Percentiles rank a stretch among this genome's conserved stretches.
phyloP scores from a whole-genome alignment of 2,888 invertebrate species.

The Pollenia angustigena region DNA sequence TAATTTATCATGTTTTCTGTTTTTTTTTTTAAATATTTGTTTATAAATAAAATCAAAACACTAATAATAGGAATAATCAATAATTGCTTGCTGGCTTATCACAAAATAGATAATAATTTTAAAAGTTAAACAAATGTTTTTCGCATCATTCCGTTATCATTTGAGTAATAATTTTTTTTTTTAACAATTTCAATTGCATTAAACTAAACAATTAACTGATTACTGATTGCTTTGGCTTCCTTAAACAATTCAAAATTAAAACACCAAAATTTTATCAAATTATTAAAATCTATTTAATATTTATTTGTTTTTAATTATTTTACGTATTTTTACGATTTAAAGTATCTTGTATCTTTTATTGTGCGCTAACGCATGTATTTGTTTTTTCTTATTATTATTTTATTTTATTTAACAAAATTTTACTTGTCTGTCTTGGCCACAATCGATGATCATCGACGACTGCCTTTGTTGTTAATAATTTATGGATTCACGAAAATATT shows the following conservation, averaged over 20 bases:
- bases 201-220: conserved; percentile 1
- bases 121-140: background rate
- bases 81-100: background rate
- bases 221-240: conserved; percentile 36
- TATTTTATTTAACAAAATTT: conserved; percentile 31
- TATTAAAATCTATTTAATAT: conserved; percentile 2
- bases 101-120: background rate
- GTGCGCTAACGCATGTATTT: conserved; percentile 14
- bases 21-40: background rate
- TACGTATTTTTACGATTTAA: conserved; percentile 25
- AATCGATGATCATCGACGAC: conserved; percentile 66
- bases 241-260: conserved; percentile 14
- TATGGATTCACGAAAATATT: conserved; percentile 68
- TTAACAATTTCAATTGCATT: background rate
- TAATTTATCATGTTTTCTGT: background rate
- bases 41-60: background rate
- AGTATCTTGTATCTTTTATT: background rate
- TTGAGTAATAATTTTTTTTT: background rate
- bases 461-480: conserved; percentile 65
- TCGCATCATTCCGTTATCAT: background rate
- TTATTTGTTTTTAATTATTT: conserved; percentile 9
- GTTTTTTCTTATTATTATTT: conserved; percentile 12
- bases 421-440: conserved; percentile 54
- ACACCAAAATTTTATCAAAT: background rate
- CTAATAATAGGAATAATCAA: no score